Evolutionary conservation across 2,888 invertebrate species (phyloP).

Genomic region (Linnaemya tessellans): DNA sequence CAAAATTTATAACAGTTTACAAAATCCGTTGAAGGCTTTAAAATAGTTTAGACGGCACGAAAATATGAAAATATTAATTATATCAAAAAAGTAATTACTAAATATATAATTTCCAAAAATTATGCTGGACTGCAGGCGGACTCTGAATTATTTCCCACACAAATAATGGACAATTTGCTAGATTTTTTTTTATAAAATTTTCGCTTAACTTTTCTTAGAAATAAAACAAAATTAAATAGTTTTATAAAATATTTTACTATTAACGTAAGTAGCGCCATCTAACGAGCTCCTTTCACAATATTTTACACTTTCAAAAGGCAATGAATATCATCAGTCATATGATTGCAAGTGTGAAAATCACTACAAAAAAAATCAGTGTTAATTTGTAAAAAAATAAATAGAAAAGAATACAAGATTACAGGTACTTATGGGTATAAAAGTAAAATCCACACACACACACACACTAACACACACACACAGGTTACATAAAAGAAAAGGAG

Average conservation of each 20-base stretch:
- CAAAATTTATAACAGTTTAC: too few relatives aligned
- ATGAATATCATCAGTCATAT: constrained; percentile 7
- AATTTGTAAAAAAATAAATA: constrained; percentile 47
- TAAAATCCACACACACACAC: constrained; percentile 27
- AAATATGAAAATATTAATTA: too few relatives aligned
- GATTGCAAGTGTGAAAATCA: constrained; percentile 64
- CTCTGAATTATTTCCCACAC: too few relatives aligned
- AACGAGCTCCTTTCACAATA: neutral
- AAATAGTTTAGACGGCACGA: too few relatives aligned
- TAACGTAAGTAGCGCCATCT: constrained; percentile 40
- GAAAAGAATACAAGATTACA: constrained; percentile 51
- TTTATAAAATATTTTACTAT: neutral
- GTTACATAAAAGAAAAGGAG: constrained; percentile 19
- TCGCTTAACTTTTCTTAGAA: neutral
- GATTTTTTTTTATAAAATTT: too few relatives aligned
- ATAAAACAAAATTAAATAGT: neutral
- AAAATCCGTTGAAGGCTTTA: too few relatives aligned
- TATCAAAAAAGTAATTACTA: too few relatives aligned
- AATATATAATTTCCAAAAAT: too few relatives aligned
- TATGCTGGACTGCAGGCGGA: too few relatives aligned
- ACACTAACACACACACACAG: constrained; percentile 22
- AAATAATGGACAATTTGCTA: too few relatives aligned
- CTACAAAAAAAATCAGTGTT: constrained; percentile 47
- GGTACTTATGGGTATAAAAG: constrained; percentile 33
- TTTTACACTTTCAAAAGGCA: neutral